Conservation (phyloP, 1,140 invertebrate genomes). For the Anagrus nilaparvatae region DNA sequence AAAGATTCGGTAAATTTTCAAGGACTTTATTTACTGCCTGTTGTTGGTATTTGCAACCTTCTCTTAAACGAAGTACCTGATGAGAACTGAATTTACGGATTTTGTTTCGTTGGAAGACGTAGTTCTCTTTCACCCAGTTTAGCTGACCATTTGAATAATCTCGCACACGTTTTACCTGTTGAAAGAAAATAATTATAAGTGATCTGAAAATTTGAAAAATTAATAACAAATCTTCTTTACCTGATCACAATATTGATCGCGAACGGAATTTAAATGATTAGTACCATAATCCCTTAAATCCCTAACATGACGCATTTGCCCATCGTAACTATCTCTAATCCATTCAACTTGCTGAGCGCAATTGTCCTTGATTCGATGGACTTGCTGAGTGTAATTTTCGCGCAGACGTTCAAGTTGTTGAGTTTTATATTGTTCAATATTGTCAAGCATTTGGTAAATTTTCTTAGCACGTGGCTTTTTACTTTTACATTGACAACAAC, state of each 20-base stretch:
- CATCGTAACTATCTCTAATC: constrained; percentile 83
- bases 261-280: constrained; percentile 69
- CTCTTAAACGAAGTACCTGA: constrained; percentile 75
- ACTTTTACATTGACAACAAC: constrained; percentile 56
- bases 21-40: constrained; percentile 88
- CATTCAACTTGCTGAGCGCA: constrained; percentile 87
- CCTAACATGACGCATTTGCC: constrained; percentile 74
- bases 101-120: constrained; percentile 87
- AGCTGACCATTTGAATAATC: constrained; percentile 83
- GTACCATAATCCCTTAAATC: constrained; percentile 86
- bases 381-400: constrained; percentile 86
- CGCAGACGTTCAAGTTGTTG: constrained; percentile 77
- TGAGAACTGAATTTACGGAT: constrained; percentile 90
- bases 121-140: constrained; percentile 88
- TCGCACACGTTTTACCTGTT: constrained; percentile 69
- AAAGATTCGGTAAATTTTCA: constrained; percentile 84
- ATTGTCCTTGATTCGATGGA: constrained; percentile 82
- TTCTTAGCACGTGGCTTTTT: constrained; percentile 67
- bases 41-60: constrained; percentile 92
- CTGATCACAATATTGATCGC: constrained; percentile 88
- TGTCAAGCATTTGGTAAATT: constrained; percentile 77
- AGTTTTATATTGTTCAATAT: constrained; percentile 81
- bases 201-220: no score
- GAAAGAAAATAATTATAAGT: no score
- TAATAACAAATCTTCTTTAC: constrained; percentile 48